These are phyloP conservation scores for Cacoxenus indagator DNA, from an alignment of 2,888 invertebrate genomes.

Conservation along the genomic window DNA sequence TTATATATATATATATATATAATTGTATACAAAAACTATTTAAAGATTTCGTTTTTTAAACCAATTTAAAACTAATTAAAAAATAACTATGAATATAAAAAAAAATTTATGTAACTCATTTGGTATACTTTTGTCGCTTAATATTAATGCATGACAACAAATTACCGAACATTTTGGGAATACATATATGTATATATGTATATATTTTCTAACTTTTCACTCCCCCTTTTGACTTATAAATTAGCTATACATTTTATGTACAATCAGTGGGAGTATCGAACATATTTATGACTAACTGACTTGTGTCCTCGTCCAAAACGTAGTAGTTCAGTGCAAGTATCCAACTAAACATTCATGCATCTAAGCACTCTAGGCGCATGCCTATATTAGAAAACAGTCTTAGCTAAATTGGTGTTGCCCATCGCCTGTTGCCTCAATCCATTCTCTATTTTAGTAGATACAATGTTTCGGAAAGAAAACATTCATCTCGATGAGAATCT, in stretches of 20 bases:
- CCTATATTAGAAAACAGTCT: background rate
- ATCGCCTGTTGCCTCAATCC: background rate
- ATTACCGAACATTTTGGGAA: background rate
- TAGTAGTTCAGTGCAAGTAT: no score
- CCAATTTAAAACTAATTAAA: background rate
- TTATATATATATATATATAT: no score
- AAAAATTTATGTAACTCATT: conserved; percentile 15
- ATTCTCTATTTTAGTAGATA: background rate
- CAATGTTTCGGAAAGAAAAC: conserved; percentile 73
- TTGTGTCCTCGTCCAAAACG: no score
- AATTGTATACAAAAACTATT: background rate
- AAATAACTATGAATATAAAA: conserved; percentile 29
- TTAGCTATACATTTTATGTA: no score
- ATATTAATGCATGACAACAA: background rate
- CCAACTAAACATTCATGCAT: no score
- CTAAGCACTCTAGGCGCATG: no score
- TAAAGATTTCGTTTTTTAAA: background rate
- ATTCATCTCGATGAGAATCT: conserved; percentile 84
- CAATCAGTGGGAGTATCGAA: no score
- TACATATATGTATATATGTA: background rate
- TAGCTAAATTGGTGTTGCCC: conserved; percentile 2
- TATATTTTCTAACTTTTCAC: no score
- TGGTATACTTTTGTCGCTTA: background rate
- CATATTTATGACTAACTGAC: no score
- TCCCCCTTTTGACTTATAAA: no score